Base-by-base conservation (phyloP, 2,888 invertebrate species). In the Aphidoletes aphidimyza region DNA sequence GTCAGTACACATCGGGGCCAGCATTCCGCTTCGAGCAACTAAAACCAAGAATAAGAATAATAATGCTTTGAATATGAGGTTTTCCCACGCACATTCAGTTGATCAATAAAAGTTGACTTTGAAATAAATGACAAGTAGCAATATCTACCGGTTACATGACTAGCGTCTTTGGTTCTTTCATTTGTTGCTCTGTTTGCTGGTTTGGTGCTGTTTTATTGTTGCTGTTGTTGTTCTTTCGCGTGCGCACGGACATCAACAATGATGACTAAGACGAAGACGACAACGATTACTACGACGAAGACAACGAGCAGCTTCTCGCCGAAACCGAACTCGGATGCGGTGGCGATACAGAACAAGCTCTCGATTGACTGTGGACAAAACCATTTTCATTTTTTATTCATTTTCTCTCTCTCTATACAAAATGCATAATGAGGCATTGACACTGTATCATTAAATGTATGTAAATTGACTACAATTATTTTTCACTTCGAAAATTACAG, bases 71-170 rank as follows among this genome's bases (percentile, higher is more conserved):
- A 26, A 30, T 34, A 69, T 69, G 69, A 69, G 69, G 69, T 69
- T 69, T 69, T 69, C 69, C 69, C 69, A 69, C 69, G 69, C 69
- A 69, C 69, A 69, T 69, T 69, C 69, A 69, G 69, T 69, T 69
- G 69, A 69, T 69, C 69, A 69, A 69, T 69, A 69, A 69, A 69
- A 30, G 69, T 69, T 30, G 69, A 69, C 69, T 69, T 69, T 69
- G 69, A 69, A 69, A 69, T 69, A 69, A 69, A 69, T 69, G 69
- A 69, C 69, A 69, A 69, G 69, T 69, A 69, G 69, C 69, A 69
- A 69, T 69, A 69, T 69, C 69, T 69, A 69, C 69, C 69, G 69
- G 69, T 69, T 69, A 69, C 69, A 69, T 34, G 69, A 30, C 69
- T 30, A 69, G 30, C 26, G 69, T 30, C 69, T 69, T 69, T 69